A percentile compares a stretch with the other conserved stretches of the same genome.
phyloP scores from a whole-genome alignment of 2,888 invertebrate genomes.

The Lycaena phlaeas region DNA sequence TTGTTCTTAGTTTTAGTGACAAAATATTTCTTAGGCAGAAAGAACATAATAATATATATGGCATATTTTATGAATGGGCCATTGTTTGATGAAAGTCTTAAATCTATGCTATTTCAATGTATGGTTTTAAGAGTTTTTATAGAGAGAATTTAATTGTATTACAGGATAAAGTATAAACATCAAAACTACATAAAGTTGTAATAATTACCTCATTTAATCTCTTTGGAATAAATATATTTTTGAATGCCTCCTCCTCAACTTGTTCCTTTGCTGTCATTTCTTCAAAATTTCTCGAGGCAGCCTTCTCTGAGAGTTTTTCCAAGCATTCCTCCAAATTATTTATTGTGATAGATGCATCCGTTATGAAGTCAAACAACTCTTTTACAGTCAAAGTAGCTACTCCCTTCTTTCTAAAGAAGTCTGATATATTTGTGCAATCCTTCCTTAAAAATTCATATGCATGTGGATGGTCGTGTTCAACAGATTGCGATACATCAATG shows the following conservation, averaged over 20 bases:
- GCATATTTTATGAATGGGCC: too few relatives aligned
- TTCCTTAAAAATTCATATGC: constrained; percentile 95
- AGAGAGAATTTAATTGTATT: too few relatives aligned
- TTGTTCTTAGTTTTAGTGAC: too few relatives aligned
- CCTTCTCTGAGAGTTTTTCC: constrained; percentile 79
- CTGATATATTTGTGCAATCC: constrained; percentile 93
- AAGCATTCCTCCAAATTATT: constrained; percentile 87
- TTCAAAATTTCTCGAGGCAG: constrained; percentile 74
- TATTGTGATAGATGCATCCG: constrained; percentile 88
- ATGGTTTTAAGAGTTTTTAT: too few relatives aligned
- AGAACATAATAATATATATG: too few relatives aligned
- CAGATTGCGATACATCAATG: constrained; percentile 98
- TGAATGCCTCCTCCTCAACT: constrained; percentile 94
- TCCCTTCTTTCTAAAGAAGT: constrained; percentile 90
- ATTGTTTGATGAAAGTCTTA: too few relatives aligned
- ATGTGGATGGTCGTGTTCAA: constrained; percentile 98
- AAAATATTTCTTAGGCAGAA: too few relatives aligned
- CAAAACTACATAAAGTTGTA: too few relatives aligned
- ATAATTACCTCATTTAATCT: constrained; percentile 90
- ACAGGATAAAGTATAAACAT: too few relatives aligned
- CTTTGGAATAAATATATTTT: constrained; percentile 94
- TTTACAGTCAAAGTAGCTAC: constrained; percentile 94
- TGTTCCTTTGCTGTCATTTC: constrained; percentile 82
- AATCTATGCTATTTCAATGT: too few relatives aligned
- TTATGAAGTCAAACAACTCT: constrained; percentile 96